A percentile compares a stretch with the other conserved stretches of the same genome.
phyloP scores from a whole-genome alignment of 2,888 invertebrate genomes.

The Leucania comma region DNA sequence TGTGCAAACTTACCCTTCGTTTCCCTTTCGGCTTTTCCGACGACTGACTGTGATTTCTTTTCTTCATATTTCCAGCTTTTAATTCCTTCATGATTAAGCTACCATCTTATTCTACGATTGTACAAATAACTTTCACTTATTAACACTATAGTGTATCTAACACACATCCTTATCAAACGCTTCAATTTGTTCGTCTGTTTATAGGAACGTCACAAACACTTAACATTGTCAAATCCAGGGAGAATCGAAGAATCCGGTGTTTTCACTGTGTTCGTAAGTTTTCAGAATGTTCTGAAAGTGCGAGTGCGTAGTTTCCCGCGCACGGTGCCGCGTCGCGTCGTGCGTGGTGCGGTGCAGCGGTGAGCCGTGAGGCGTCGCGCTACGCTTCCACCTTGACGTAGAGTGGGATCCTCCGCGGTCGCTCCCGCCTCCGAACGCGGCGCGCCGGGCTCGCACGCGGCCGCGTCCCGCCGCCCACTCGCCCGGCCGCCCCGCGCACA shows the following conservation, averaged over 20 bases:
- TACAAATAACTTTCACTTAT: conserved; percentile 63
- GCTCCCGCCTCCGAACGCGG: conserved; percentile 77
- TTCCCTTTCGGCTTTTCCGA: conserved; percentile 83
- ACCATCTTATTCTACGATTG: conserved; percentile 51
- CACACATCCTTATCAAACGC: conserved; percentile 63
- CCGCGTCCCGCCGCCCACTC: conserved; percentile 76
- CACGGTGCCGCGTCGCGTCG: conserved; percentile 25
- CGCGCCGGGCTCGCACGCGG: conserved; percentile 61
- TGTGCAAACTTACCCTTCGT: conserved; percentile 80
- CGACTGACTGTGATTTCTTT: conserved; percentile 74
- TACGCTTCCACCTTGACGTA: conserved; percentile 76
- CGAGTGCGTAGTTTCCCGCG: conserved; percentile 69
- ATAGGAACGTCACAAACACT: conserved; percentile 56
- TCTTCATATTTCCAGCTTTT: conserved; percentile 73
- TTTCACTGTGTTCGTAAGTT: conserved; percentile 40
- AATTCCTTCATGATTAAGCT: conserved; percentile 60
- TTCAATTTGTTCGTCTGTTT: conserved; percentile 44
- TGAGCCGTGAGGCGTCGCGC: conserved; percentile 80
- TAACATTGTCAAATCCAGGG: conserved; percentile 55
- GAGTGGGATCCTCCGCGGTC: conserved; percentile 79
- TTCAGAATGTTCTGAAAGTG: conserved; percentile 57
- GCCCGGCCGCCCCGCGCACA: conserved; percentile 45
- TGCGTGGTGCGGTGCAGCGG: conserved; percentile 5
- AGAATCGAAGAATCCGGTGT: conserved; percentile 46
- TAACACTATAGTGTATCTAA: conserved; percentile 59